Percentiles rank a stretch among this genome's conserved stretches.
phyloP scores from a whole-genome alignment of 2,113 vertebrate genomes.

The Grammomys dolichurus region DNA sequence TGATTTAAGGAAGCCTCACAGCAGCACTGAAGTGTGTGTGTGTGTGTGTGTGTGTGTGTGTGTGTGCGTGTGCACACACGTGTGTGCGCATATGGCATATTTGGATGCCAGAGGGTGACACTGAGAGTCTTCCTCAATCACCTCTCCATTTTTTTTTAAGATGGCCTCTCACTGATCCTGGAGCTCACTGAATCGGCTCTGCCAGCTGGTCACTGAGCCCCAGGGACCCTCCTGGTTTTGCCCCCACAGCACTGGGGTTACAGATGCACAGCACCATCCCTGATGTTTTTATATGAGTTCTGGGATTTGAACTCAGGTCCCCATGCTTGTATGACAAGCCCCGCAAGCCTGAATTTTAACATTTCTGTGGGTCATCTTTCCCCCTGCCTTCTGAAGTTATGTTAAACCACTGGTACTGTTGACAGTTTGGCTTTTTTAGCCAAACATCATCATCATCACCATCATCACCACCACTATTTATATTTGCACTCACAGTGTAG shows the following conservation, averaged over 20 bases:
- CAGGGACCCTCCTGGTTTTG: not conserved
- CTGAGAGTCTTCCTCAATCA: not conserved
- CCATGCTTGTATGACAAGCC: not conserved
- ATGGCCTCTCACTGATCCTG: not conserved
- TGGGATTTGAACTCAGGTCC: not conserved
- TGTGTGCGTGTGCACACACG: not conserved
- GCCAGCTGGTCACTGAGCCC: not conserved
- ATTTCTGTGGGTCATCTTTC: not conserved
- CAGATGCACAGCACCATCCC: not conserved
- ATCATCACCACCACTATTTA: not conserved
- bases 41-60: not conserved
- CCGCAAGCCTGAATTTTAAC: not conserved
- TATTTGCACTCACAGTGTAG: not conserved
- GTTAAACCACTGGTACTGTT: not conserved
- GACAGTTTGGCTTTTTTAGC: not conserved
- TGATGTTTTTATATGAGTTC: not conserved
- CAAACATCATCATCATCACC: not conserved
- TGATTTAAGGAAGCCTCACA: slow-evolving; percentile 4
- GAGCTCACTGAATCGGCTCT: not conserved
- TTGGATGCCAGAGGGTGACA: no score
- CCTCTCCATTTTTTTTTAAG: not conserved
- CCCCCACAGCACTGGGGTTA: not conserved
- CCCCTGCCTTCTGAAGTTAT: not conserved
- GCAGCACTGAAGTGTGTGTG: not conserved
- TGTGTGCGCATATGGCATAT: not conserved